Evolutionary conservation across 2,888 invertebrate species (phyloP).

Genomic region (Drosophila kambysellisi): DNA sequence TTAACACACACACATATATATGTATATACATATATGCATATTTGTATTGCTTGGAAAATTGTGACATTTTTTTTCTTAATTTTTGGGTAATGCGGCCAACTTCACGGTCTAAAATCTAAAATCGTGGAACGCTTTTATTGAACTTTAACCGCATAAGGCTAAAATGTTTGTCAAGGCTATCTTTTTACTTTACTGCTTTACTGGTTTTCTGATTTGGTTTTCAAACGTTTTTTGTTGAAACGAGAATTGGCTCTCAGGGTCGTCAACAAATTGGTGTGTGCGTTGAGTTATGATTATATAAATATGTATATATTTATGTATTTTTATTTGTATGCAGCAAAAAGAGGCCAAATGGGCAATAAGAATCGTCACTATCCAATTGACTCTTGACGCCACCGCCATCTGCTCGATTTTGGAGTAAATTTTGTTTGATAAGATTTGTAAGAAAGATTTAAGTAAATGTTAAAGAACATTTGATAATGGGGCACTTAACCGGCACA

Average conservation of each 20-base stretch:
- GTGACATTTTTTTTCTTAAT: slow-evolving; percentile 5
- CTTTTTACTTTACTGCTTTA: slow-evolving; percentile 24
- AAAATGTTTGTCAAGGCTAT: slow-evolving; percentile 48
- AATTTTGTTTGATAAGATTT: slow-evolving; percentile 65
- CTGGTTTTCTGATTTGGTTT: slow-evolving; percentile 18
- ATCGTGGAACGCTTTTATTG: slow-evolving; percentile 5
- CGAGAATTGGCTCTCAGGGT: slow-evolving; percentile 71
- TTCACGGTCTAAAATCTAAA: slow-evolving; percentile 9
- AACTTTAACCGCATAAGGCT: slow-evolving; percentile 20
- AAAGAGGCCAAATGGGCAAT: background rate
- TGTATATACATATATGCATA: background rate
- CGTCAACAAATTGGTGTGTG: slow-evolving; percentile 36
- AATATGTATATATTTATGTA: background rate
- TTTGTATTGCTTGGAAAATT: slow-evolving; percentile 3
- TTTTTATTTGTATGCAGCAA: background rate
- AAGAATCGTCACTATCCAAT: background rate
- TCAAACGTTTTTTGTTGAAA: slow-evolving; percentile 35
- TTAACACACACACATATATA: background rate
- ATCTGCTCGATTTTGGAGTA: slow-evolving; percentile 5
- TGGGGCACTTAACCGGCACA: slow-evolving; percentile 29
- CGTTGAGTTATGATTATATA: background rate
- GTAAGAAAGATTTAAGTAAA: slow-evolving; percentile 68
- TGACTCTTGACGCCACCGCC: background rate
- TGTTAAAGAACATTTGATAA: slow-evolving; percentile 57
- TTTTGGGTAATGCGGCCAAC: background rate